Conservation (phyloP, 2,113 vertebrate genomes). For the Dipodomys spectabilis region DNA sequence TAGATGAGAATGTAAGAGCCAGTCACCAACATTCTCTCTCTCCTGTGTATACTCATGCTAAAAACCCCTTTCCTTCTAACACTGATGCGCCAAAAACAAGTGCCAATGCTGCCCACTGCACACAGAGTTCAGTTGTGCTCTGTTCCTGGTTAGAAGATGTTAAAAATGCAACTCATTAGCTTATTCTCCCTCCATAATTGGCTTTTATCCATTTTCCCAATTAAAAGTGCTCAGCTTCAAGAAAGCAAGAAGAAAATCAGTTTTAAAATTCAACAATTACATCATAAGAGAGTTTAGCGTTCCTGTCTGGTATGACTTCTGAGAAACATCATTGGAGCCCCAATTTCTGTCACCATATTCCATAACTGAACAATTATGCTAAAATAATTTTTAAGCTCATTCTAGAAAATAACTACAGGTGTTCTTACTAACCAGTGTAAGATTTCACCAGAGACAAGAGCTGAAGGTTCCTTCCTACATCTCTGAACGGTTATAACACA, state of each 20-base stretch:
- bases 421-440: neutral
- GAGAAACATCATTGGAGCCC: neutral
- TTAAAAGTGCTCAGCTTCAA: neutral
- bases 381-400: neutral
- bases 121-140: neutral
- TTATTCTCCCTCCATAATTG: neutral
- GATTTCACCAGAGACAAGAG: neutral
- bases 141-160: neutral
- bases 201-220: neutral
- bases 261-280: neutral
- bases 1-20: neutral
- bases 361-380: neutral
- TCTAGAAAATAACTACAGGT: neutral
- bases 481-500: neutral
- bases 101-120: neutral
- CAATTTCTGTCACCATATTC: neutral
- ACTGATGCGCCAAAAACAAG: neutral
- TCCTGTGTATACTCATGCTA: neutral
- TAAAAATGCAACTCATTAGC: neutral
- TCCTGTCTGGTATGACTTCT: neutral
- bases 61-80: neutral
- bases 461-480: neutral
- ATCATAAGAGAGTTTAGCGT: constrained; percentile 31
- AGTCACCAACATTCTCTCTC: neutral
- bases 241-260: neutral